These are phyloP conservation scores for Chirona hameri DNA, from an alignment of 2,888 invertebrate species.

Conservation along the genomic window DNA sequence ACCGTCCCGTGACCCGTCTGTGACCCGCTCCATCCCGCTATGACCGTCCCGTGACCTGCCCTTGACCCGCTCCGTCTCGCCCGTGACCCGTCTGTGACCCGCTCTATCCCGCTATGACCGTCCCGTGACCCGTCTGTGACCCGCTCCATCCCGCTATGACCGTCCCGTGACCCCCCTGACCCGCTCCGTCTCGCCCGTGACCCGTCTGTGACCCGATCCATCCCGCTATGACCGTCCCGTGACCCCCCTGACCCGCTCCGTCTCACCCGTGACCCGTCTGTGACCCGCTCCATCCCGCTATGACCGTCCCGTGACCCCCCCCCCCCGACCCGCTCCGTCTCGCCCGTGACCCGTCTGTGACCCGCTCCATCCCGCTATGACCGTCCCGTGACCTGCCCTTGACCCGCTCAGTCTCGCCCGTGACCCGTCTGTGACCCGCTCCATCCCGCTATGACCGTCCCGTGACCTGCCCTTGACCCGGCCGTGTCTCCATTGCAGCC, in stretches of 20 bases:
- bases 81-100: too few species aligned
- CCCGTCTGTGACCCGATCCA: neutral
- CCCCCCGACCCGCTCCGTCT: too few species aligned
- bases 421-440: neutral
- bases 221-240: neutral
- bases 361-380: neutral
- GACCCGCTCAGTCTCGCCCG: neutral
- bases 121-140: too few species aligned
- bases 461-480: neutral
- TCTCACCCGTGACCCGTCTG: too few species aligned
- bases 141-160: neutral
- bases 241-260: too few species aligned
- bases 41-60: neutral
- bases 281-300: neutral
- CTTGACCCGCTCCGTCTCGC: neutral
- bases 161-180: neutral
- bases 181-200: neutral
- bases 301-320: neutral
- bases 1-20: neutral
- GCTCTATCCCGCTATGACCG: neutral
- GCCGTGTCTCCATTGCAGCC: neutral
- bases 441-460: neutral
- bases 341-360: neutral
- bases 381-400: neutral
- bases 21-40: neutral